phyloP scores from a whole-genome alignment of 2,113 vertebrate genomes.

The Colossoma macropomum region DNA sequence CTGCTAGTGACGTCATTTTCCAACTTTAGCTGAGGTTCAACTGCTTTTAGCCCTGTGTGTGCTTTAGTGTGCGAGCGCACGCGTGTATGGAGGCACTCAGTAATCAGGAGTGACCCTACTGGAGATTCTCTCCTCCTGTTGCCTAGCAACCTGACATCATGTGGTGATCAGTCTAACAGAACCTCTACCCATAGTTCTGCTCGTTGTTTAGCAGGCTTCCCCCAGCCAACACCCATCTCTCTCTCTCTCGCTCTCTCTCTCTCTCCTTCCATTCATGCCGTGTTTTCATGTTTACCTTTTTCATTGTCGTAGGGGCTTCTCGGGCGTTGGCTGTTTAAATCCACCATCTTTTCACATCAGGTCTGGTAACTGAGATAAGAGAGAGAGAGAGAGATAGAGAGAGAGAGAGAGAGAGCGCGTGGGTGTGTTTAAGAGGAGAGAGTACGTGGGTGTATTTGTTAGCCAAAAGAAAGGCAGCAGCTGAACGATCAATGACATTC shows the following conservation, averaged over 20 bases:
- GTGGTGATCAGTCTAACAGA: conserved; percentile 65
- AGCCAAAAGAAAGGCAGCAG: neutral
- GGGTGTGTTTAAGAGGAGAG: conserved; percentile 5
- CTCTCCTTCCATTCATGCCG: neutral
- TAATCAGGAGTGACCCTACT: conserved; percentile 57
- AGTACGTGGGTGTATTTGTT: conserved; percentile 1
- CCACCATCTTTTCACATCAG: neutral
- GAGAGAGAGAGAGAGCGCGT: conserved; percentile 24
- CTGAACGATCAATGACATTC: neutral
- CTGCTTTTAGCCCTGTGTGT: conserved; percentile 12
- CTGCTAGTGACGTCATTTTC: neutral
- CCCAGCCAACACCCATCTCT: conserved; percentile 28
- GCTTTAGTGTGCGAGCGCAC: conserved; percentile 17
- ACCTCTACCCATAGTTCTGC: conserved; percentile 70
- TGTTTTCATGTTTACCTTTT: neutral
- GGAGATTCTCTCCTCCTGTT: conserved; percentile 70
- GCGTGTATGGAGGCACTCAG: conserved; percentile 24
- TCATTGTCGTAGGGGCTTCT: neutral
- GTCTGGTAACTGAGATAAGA: conserved; percentile 7
- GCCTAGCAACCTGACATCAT: conserved; percentile 77
- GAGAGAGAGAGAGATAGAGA: conserved; percentile 2
- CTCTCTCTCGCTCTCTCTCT: neutral
- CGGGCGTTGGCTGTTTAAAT: neutral
- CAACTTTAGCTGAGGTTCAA: neutral
- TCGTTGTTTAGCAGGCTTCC: conserved; percentile 46